A percentile compares a stretch with the other conserved stretches of the same genome.
Evolutionary conservation across 2,888 invertebrate species (phyloP).

Genomic region (Pheosia gnoma): DNA sequence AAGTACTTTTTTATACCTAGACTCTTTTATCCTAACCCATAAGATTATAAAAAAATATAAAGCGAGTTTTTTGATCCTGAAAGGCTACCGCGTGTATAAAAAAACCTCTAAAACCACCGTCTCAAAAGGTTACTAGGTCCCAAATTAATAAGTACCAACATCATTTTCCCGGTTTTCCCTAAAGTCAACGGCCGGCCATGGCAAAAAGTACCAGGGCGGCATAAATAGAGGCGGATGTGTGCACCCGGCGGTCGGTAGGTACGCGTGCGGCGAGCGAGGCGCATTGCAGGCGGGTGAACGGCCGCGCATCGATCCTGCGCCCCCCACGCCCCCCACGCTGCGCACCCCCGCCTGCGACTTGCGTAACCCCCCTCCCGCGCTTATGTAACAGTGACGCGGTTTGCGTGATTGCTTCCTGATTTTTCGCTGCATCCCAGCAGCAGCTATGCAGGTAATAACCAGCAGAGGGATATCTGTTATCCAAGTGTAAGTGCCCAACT

Average conservation of each 20-base stretch:
- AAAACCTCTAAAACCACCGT: no score
- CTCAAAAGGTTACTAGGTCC: slow-evolving; percentile 5
- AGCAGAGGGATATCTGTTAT: background rate
- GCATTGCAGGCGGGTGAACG: slow-evolving; percentile 84
- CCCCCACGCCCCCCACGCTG: slow-evolving; percentile 30
- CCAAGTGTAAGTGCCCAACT: background rate
- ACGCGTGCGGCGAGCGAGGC: slow-evolving; percentile 56
- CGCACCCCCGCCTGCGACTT: slow-evolving; percentile 49
- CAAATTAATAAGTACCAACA: slow-evolving; percentile 25
- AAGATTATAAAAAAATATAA: no score
- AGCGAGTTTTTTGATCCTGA: no score
- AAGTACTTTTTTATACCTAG: no score
- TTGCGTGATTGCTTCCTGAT: slow-evolving; percentile 68
- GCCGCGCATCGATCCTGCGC: slow-evolving; percentile 78
- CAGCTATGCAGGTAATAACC: slow-evolving; percentile 12
- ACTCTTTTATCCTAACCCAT: no score
- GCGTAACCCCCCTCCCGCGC: slow-evolving; percentile 68
- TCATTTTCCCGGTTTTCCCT: slow-evolving; percentile 33
- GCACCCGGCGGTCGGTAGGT: slow-evolving; percentile 38
- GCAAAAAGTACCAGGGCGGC: slow-evolving; percentile 65
- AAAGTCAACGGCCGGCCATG: slow-evolving; percentile 45
- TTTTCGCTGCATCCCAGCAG: slow-evolving; percentile 44
- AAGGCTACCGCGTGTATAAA: no score
- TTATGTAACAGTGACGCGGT: slow-evolving; percentile 78
- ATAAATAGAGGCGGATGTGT: slow-evolving; percentile 57